These are phyloP conservation scores for Saccopteryx bilineata DNA, from an alignment of 2,113 vertebrate genomes.

Conservation along the genomic window DNA sequence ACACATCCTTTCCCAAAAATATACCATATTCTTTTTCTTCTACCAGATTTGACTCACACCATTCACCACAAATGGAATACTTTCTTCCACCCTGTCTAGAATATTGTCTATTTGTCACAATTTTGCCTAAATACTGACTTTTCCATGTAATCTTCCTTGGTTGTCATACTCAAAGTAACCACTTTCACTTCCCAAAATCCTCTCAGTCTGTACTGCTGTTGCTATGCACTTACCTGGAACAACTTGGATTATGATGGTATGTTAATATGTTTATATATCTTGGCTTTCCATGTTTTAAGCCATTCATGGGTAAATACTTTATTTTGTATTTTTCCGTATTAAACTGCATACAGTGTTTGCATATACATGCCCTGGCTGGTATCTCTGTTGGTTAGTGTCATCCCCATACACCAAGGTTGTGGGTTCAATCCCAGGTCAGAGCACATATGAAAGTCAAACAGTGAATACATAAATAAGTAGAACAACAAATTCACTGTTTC, in stretches of 20 bases:
- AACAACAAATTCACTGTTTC: no score
- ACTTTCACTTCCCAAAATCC: conserved; percentile 11
- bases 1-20: neutral
- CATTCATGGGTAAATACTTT: neutral
- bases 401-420: no score
- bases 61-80: neutral
- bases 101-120: neutral
- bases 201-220: neutral
- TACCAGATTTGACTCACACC: neutral
- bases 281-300: conserved; percentile 19
- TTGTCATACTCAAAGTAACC: neutral
- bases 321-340: neutral
- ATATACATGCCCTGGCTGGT: neutral
- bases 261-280: conserved; percentile 13
- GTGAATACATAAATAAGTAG: no score
- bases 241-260: neutral
- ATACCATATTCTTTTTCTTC: neutral
- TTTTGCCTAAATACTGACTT: conserved; percentile 50
- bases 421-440: no score
- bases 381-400: no score
- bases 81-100: neutral
- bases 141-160: conserved; percentile 36
- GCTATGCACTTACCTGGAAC: neutral
- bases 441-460: no score
- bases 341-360: neutral